phyloP scores from a whole-genome alignment of 2,113 vertebrate genomes.

The Orcinus orca region DNA sequence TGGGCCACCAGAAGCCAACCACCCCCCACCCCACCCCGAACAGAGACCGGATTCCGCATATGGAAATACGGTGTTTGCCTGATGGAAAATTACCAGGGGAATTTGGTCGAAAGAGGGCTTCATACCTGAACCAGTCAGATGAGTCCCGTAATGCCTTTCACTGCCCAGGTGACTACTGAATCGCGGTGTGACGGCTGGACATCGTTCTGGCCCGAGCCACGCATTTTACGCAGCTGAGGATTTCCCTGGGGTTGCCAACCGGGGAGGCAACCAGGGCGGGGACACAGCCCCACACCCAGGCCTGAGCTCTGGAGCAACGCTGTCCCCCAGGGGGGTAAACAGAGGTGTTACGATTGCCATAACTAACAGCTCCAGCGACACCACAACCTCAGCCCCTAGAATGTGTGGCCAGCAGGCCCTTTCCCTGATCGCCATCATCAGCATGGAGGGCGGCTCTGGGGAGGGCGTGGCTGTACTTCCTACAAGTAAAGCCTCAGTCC shows the following conservation, averaged over 20 bases:
- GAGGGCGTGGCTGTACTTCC: not conserved
- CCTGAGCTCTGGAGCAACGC: not conserved
- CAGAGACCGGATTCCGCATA: not conserved
- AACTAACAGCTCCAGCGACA: not conserved
- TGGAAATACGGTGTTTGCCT: not conserved
- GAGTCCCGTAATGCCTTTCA: not conserved
- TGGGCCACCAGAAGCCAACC: not conserved
- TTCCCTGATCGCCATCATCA: not conserved
- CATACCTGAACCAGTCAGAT: not conserved
- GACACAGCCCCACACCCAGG: not conserved
- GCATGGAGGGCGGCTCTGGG: not conserved
- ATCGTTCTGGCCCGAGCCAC: not conserved
- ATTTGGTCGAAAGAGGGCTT: not conserved
- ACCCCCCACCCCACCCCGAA: not conserved
- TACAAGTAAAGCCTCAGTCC: not conserved
- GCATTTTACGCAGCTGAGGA: not conserved
- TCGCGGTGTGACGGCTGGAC: not conserved
- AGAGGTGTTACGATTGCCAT: not conserved
- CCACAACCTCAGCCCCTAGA: not conserved
- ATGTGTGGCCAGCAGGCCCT: not conserved
- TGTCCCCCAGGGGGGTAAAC: not conserved
- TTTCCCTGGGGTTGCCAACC: not conserved
- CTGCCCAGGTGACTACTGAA: not conserved
- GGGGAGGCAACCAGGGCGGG: not conserved
- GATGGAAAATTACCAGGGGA: conserved; percentile 35